A percentile compares a stretch with the other conserved stretches of the same genome.
Evolutionary conservation across 2,113 vertebrate genomes (phyloP).

Genomic region (Heterotis niloticus): DNA sequence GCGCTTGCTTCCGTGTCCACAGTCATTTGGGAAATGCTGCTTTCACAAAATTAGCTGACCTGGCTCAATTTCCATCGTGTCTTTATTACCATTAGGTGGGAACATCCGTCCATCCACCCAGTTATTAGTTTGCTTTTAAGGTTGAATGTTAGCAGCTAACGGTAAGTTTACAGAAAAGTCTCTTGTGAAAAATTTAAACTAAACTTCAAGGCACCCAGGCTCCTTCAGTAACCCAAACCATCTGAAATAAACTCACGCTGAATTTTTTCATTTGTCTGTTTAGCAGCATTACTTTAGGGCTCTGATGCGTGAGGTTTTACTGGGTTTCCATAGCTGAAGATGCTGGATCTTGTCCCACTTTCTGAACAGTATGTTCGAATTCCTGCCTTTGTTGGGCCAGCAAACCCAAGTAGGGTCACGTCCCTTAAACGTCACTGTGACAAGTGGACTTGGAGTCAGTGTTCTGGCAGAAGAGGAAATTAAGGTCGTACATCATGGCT

Average conservation of each 20-base stretch:
- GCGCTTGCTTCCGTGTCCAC: not conserved
- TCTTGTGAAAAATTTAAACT: no score
- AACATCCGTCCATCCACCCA: not conserved
- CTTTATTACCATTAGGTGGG: not conserved
- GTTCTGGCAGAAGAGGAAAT: no score
- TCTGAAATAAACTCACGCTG: not conserved
- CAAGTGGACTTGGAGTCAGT: not conserved
- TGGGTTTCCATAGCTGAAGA: not conserved
- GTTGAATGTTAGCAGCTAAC: no score
- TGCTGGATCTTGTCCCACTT: not conserved
- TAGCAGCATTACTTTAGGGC: not conserved
- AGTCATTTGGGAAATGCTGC: not conserved
- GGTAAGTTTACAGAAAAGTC: no score
- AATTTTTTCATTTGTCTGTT: not conserved
- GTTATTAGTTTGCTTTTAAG: not conserved
- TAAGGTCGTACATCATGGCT: no score
- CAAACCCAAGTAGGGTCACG: not conserved
- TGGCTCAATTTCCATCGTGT: not conserved
- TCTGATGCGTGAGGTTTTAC: not conserved
- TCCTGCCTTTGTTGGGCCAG: not conserved
- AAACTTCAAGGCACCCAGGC: no score
- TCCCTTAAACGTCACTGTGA: not conserved
- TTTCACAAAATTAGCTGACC: not conserved
- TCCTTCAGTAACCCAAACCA: not conserved
- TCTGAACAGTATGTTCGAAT: not conserved